Evolutionary conservation across 2,888 invertebrate genomes (phyloP).

Genomic region (Rosalia funebris): DNA sequence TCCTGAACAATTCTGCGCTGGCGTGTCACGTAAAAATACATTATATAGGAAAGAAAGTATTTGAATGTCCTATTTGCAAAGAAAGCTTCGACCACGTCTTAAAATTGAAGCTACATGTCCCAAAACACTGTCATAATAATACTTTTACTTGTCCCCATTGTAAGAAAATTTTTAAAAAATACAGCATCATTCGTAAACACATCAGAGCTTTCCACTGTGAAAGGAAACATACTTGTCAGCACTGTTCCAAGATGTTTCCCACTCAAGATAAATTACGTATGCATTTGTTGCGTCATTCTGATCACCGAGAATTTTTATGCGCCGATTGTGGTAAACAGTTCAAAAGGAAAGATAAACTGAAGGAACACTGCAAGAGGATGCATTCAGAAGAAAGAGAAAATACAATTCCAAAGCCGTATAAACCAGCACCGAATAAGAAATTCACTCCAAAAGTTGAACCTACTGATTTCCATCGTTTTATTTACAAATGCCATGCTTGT

Average conservation of each 20-base stretch:
- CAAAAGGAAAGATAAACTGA: constrained; percentile 79
- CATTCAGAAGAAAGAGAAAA: constrained; percentile 65
- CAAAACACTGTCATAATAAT: constrained; percentile 72
- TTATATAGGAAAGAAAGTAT: constrained; percentile 69
- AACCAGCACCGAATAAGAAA: constrained; percentile 54
- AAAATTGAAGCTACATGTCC: constrained; percentile 74
- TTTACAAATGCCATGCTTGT: constrained; percentile 82
- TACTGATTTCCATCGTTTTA: constrained; percentile 76
- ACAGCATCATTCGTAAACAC: constrained; percentile 76
- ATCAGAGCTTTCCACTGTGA: constrained; percentile 79
- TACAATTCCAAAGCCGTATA: constrained; percentile 59
- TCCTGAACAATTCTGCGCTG: constrained; percentile 78
- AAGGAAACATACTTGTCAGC: constrained; percentile 72
- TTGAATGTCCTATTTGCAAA: constrained; percentile 80
- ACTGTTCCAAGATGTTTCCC: constrained; percentile 77
- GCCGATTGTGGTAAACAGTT: constrained; percentile 81
- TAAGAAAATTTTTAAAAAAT: constrained; percentile 74
- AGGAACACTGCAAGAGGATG: constrained; percentile 77
- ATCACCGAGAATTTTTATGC: constrained; percentile 75
- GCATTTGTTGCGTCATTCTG: constrained; percentile 76
- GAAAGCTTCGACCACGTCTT: constrained; percentile 74
- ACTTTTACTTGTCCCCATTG: constrained; percentile 77
- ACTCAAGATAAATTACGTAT: constrained; percentile 77
- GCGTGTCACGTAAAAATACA: constrained; percentile 79
- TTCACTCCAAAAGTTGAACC: constrained; percentile 69